Base-by-base conservation (phyloP, 2,797 vertebrate genomes). In the Siniperca scherzeri region DNA sequence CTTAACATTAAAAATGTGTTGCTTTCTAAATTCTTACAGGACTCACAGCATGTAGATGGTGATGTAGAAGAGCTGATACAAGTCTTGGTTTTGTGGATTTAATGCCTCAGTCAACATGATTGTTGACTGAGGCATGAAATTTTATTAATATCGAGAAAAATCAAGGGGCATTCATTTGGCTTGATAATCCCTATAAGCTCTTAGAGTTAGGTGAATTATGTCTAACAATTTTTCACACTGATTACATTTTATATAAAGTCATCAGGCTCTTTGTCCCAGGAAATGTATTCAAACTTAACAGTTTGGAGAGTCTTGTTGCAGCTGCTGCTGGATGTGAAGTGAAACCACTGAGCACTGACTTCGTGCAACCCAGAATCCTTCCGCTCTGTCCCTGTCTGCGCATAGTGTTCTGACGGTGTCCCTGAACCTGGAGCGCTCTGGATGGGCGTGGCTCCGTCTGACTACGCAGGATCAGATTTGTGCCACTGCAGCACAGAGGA, bases 401-500 rank as follows among this genome's bases (percentile, higher is more conserved):
- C 16, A 38, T 1, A n/a, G n/a, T 27, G 10, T 57, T 52, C 40
- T 25, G 30, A 19, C 38, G 11, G 61, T 21, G 44, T 19, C 25
- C 38, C 73, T 74, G 27, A 74, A 74, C 5, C 55, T 77, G 68
- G 50, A 36, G 65, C 7, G 56, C 11, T 53, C 36, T 6, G 57
- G 22, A 48, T 1, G 70, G 87, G 87, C n/a, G 74, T 48, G 79
- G 75, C 85, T 74, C 44, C 3, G 0, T 33, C 69, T 25, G 13
- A 33, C 67, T 50, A 33, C 8, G 62, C 77, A 69, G 78, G 55
- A 78, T 82, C 68, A 56, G 60, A 64, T 81, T 80, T 82, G 87
- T 81, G 80, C 73, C 83, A 82, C 71, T 90, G 90, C 90, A 87
- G 85, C 77, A 87, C 30, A 42, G 33, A 50, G 59, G 73, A 48